Conservation (phyloP, 2,797 vertebrate genomes). For the Amblyopsis hoosieri region DNA sequence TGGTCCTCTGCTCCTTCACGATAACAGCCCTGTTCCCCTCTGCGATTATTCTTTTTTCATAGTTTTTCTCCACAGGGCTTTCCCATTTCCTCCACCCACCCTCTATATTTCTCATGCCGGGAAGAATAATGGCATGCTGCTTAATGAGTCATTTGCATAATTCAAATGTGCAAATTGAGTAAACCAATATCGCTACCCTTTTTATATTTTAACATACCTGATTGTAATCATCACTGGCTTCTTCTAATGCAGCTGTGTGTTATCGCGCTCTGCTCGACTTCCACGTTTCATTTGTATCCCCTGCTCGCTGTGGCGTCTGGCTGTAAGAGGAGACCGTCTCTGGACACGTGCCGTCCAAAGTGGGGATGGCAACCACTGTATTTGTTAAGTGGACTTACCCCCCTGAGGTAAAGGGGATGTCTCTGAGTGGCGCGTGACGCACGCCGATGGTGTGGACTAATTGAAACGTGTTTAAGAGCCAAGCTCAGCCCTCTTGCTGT, state of each 20-base stretch:
- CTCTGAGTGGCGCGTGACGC: constrained; percentile 21
- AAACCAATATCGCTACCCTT: constrained; percentile 1
- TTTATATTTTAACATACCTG: constrained; percentile 28
- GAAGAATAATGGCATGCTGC: constrained; percentile 53
- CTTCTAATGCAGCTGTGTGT: constrained; percentile 21
- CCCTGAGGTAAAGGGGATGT: constrained; percentile 4
- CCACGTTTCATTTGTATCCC: constrained; percentile 10
- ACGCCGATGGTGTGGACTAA: constrained; percentile 32
- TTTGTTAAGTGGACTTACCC: constrained; percentile 23
- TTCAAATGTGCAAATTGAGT: constrained; percentile 28
- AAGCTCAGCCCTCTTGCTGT: constrained; percentile 21
- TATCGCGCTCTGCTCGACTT: neutral
- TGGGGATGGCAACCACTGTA: constrained; percentile 15
- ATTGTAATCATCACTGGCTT: constrained; percentile 17
- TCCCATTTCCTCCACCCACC: constrained; percentile 29
- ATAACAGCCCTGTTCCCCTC: constrained; percentile 15
- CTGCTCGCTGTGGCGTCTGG: neutral
- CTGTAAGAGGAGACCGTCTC: constrained; percentile 4
- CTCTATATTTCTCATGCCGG: constrained; percentile 24
- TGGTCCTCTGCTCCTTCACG: constrained; percentile 17
- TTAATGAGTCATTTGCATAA: constrained; percentile 55
- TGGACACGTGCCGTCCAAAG: constrained; percentile 6
- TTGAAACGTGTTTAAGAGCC: constrained; percentile 46
- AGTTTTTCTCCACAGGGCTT: constrained; percentile 16
- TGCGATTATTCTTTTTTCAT: constrained; percentile 16